A percentile compares a stretch with the other conserved stretches of the same genome.
Evolutionary conservation across 1,140 invertebrate species (phyloP).

Genomic region (Lepidurus apus): DNA sequence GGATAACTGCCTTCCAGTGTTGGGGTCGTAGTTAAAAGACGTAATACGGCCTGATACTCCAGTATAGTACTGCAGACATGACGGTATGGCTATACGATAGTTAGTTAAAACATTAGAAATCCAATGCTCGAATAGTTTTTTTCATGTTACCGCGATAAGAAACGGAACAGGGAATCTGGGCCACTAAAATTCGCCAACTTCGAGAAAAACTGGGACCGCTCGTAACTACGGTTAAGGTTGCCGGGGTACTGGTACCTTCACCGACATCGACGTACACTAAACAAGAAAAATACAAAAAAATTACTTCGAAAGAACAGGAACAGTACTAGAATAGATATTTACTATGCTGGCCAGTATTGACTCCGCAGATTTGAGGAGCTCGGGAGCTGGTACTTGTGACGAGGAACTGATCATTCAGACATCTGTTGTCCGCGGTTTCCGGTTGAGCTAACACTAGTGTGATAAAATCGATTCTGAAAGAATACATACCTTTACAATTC

Average conservation of each 20-base stretch:
- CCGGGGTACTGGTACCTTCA: constrained; percentile 32
- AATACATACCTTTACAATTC: background rate
- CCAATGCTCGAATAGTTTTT: constrained; percentile 34
- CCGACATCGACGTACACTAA: constrained; percentile 39
- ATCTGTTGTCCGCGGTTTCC: background rate
- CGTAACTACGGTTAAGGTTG: constrained; percentile 39
- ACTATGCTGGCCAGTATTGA: background rate
- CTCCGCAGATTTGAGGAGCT: background rate
- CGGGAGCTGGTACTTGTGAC: background rate
- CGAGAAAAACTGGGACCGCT: constrained; percentile 38
- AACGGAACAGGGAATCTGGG: constrained; percentile 67
- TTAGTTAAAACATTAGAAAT: constrained; percentile 5
- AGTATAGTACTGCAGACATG: constrained; percentile 74
- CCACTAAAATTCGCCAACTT: constrained; percentile 50
- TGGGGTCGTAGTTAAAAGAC: constrained; percentile 74
- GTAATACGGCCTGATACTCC: constrained; percentile 69
- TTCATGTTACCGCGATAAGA: constrained; percentile 56
- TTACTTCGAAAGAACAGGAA: background rate
- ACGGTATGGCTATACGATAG: constrained; percentile 61
- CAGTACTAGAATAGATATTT: background rate
- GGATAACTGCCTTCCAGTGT: constrained; percentile 66
- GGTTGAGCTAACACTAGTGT: background rate
- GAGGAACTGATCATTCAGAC: background rate
- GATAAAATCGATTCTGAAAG: background rate
- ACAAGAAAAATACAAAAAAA: background rate